Percentiles rank a stretch among this genome's conserved stretches.
Conservation (phyloP, 2,888 invertebrate genomes). For the Drosophila diplacantha region DNA sequence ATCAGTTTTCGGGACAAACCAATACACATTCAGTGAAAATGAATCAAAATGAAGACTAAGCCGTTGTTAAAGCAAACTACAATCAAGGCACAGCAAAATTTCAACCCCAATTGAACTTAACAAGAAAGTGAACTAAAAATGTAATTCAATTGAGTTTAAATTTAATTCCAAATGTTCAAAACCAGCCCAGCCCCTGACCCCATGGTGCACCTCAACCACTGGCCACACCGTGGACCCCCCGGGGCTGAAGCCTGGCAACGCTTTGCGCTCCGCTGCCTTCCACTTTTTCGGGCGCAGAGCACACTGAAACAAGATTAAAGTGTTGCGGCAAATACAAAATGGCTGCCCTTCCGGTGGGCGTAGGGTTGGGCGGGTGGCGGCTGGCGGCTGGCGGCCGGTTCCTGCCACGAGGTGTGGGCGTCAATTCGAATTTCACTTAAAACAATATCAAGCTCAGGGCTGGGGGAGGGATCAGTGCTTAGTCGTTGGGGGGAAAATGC, state of each 20-base stretch:
- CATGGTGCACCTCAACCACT: not conserved
- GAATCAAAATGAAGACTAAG: not conserved
- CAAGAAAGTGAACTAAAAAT: not conserved
- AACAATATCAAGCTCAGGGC: conserved; percentile 31
- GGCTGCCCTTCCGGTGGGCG: conserved; percentile 31
- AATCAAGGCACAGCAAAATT: not conserved
- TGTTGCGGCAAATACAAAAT: conserved; percentile 46
- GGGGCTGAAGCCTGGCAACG: conserved; percentile 17
- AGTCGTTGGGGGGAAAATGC: not conserved
- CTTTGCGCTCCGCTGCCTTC: conserved; percentile 27
- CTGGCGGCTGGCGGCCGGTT: too few species aligned
- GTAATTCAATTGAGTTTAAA: not conserved
- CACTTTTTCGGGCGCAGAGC: conserved; percentile 26
- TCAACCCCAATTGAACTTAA: not conserved
- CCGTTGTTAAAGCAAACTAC: not conserved
- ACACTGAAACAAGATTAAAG: conserved; percentile 55
- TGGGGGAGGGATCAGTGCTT: not conserved
- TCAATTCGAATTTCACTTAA: conserved; percentile 44
- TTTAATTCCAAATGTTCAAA: not conserved
- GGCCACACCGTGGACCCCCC: not conserved
- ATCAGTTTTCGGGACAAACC: not conserved
- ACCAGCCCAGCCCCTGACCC: not conserved
- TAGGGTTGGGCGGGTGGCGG: not conserved
- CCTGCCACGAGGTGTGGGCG: not conserved
- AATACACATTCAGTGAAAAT: too few species aligned